Evolutionary conservation across 2,888 invertebrate genomes (phyloP), one percentile per base, ranked within the genome.

Genomic region (Bugulina stolonifera): DNA sequence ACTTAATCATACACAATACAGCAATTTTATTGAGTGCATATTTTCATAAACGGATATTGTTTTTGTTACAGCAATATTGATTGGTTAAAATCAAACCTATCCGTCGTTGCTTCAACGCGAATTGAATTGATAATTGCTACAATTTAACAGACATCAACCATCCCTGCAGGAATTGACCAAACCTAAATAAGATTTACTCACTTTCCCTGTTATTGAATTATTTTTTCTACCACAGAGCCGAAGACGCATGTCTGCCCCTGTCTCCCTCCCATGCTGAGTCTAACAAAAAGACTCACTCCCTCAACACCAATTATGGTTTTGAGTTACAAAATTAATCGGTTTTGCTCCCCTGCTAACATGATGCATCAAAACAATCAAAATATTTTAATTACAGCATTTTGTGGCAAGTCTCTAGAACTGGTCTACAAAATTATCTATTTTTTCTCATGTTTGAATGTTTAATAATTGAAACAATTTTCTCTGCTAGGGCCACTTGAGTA

Each of bases 171-270:
- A 32, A 18, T 32, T 32, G 27, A 43, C n/a, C n/a, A 23, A 14
- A 57, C 10, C 5, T 22, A 57, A 64, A 64, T 64, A 32, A 64
- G 64, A 14, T 64, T 64, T 10, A 32, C 64, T 2, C 64, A 64
- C 64, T 64, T 64, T 64, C 64, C 2, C 64, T 64, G 32, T 64
- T 32, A 32, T 29, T 64, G n/a, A 64, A 64, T 64, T 64, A 64
- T 64, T 22, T 64, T 64, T 64, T 64, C 32, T 64, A 64, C 64
- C 32, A 27, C 64, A 64, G 5, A 32, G 22, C 27, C 25, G 32
- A 34, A 27, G 29, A 64, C 64, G 64, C 64, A 64, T 43, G 64
- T 64, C 27, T 25, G 64, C 22, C 64, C 25, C 10, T 64, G 64
- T 64, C 64, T 64, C 64, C 34, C 64, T 64, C 2, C 32, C 64